Evolutionary conservation across 2,888 invertebrate species (phyloP).

Genomic region (Plagodis dolabraria): DNA sequence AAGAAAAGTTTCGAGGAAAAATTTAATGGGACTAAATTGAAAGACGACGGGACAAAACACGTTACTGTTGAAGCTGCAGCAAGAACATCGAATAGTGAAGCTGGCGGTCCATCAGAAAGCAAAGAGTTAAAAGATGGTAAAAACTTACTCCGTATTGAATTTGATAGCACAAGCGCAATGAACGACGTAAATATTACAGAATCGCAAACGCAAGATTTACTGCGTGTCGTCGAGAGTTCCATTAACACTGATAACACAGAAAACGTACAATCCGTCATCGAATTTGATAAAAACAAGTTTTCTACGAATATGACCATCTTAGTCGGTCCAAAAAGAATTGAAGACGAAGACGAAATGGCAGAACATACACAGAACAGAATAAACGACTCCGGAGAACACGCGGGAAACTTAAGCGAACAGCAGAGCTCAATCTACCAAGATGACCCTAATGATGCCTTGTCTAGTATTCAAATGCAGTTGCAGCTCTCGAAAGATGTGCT

Average conservation of each 20-base stretch:
- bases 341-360: neutral
- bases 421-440: slow-evolving; percentile 11
- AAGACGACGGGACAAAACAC: neutral
- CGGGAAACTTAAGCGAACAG: neutral
- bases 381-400: slow-evolving; percentile 43
- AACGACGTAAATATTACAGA: slow-evolving; percentile 44
- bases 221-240: slow-evolving; percentile 58
- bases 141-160: slow-evolving; percentile 56
- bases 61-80: slow-evolving; percentile 2
- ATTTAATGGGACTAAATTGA: neutral
- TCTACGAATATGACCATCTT: slow-evolving; percentile 57
- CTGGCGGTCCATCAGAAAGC: neutral
- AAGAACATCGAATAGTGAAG: neutral
- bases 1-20: slow-evolving; percentile 8
- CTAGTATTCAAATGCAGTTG: slow-evolving; percentile 49
- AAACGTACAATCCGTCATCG: slow-evolving; percentile 24
- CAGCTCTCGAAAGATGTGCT: slow-evolving; percentile 44
- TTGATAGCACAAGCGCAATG: slow-evolving; percentile 51
- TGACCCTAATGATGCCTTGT: slow-evolving; percentile 30
- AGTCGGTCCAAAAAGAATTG: slow-evolving; percentile 54
- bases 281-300: slow-evolving; percentile 30
- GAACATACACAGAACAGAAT: neutral
- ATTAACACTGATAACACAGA: slow-evolving; percentile 39
- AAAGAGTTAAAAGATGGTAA: slow-evolving; percentile 23
- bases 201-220: slow-evolving; percentile 43